Conservation (phyloP, 2,888 invertebrate species). For the Polia nebulosa region DNA sequence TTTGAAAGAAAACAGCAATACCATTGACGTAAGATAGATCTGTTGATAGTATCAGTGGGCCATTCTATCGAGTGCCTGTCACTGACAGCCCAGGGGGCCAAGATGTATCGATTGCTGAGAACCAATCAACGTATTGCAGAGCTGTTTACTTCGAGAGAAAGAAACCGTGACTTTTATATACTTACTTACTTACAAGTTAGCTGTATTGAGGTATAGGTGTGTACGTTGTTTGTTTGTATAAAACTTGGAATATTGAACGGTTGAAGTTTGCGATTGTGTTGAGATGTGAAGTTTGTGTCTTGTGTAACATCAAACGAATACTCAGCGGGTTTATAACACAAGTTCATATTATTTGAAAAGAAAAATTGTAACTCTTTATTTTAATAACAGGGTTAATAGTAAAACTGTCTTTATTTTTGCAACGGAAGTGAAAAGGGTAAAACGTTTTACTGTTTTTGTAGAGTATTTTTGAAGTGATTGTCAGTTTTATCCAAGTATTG, state of each 20-base stretch:
- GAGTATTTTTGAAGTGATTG: background rate
- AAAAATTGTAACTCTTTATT: too few relatives aligned
- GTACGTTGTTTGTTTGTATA: constrained; percentile 37
- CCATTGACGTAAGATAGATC: constrained; percentile 42
- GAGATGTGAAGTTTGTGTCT: background rate
- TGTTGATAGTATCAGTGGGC: constrained; percentile 42
- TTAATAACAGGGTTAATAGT: too few relatives aligned
- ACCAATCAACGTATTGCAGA: constrained; percentile 59
- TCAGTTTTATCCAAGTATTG: too few relatives aligned
- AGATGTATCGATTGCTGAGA: constrained; percentile 60
- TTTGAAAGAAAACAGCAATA: constrained; percentile 24
- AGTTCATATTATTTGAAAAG: too few relatives aligned
- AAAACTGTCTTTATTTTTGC: background rate
- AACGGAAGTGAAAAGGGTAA: background rate
- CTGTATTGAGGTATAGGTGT: background rate
- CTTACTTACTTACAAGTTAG: constrained; percentile 12
- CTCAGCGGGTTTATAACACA: background rate
- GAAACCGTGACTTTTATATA: constrained; percentile 22
- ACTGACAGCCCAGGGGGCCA: constrained; percentile 55
- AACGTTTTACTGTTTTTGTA: background rate
- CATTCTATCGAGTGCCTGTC: constrained; percentile 53
- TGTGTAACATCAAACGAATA: background rate
- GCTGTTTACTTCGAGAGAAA: constrained; percentile 41
- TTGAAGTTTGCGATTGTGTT: constrained; percentile 23
- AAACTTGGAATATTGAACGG: constrained; percentile 18